Base-by-base conservation (phyloP, 1,140 invertebrate species). In the Tetranychus cinnabarinus region DNA sequence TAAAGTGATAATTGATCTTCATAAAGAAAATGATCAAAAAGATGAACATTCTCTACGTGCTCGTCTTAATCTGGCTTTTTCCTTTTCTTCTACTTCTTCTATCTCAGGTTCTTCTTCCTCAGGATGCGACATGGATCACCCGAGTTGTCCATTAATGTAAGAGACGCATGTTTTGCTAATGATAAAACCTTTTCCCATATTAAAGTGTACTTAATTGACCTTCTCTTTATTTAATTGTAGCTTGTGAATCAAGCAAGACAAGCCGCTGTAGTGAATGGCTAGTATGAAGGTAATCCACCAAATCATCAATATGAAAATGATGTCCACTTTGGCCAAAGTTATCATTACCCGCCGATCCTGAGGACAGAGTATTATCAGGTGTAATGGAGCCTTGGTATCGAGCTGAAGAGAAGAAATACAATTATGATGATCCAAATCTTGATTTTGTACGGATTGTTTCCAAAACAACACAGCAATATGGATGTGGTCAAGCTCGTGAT, bases 71-170 rank as follows among this genome's bases (percentile, higher is more conserved):
- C 55, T 56, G 15, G 55, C 15, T 39, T 56, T 56, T 1, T 2
- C 15, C 2, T 66, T 48, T 58, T 56, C 54, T 54, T 63, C 50
- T 56, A 48, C 42, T 50, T 63, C 37, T 33, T 56, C 48, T 47
- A 67, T 52, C 42, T 50, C 58, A 55, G 64, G 67, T 50, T 60
- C 58, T 31, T 73, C 73, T 42, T 42, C 39, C 5, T 42, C 10
- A 42, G 39, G 10, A 5, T 42, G 39, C 5, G 39, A 42, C 39
- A 42, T 42, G 39, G 39, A 42, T 42, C 39, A 42, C 39, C 39
- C 5, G 39, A 42, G 1, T 42, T 42, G 10, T 6, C 39, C 5
- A 42, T 42, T 0, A 42, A 42, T 10, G 39, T 42, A 42, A 42
- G 5, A 10, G 39, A 23, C 23, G 23, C 23, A 23, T 23, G 23